phyloP scores from a whole-genome alignment of 2,888 invertebrate species.

The Aphodius granarius region DNA sequence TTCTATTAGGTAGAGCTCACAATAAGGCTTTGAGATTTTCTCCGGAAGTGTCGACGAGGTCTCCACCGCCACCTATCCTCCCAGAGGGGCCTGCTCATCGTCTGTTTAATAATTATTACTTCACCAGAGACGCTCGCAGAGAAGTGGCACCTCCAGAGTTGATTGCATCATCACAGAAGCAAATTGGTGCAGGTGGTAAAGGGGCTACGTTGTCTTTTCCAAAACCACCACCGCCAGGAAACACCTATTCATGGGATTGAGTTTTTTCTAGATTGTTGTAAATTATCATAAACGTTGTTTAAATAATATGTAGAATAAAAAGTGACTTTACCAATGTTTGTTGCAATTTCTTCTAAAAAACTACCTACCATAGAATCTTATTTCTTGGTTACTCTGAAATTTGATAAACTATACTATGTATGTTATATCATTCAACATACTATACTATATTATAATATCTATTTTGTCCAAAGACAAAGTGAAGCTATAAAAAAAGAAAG shows the following conservation, averaged over 20 bases:
- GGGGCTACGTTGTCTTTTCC: conserved; percentile 46
- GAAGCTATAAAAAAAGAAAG: no score
- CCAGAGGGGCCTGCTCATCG: conserved; percentile 83
- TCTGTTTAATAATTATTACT: conserved; percentile 83
- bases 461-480: no score
- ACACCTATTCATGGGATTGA: conserved; percentile 61
- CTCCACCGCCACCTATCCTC: conserved; percentile 78
- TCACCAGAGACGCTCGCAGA: conserved; percentile 77
- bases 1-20: conserved; percentile 66
- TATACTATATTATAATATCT: no score
- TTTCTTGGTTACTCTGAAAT: no score
- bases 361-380: neutral
- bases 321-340: neutral
- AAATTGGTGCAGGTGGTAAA: conserved; percentile 53
- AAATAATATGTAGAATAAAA: neutral
- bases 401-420: no score
- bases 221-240: conserved; percentile 62
- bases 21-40: conserved; percentile 65
- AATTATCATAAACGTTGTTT: neutral
- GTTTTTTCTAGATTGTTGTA: conserved; percentile 30
- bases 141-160: conserved; percentile 71
- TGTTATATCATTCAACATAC: no score
- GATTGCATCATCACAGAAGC: conserved; percentile 53
- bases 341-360: no score
- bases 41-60: conserved; percentile 68